These are phyloP conservation scores for Rhynchomys soricoides DNA, from an alignment of 2,113 vertebrate genomes.

Conservation along the genomic window DNA sequence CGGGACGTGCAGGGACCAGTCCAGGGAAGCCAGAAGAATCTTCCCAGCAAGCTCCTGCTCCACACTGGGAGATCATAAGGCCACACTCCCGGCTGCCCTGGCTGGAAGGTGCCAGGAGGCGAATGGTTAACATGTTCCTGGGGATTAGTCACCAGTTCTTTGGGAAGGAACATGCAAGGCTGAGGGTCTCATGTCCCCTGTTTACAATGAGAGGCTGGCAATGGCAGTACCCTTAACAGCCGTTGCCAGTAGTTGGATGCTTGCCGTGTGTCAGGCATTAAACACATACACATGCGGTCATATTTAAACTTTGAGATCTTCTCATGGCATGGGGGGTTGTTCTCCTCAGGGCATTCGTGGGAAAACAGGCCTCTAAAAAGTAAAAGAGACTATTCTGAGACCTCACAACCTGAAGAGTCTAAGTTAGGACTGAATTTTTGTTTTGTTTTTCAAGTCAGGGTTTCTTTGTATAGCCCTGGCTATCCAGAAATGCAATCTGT, in stretches of 20 bases:
- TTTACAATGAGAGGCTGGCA: not conserved
- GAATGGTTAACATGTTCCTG: not conserved
- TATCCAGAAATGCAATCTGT: not conserved
- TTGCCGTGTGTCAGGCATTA: not conserved
- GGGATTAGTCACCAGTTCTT: not conserved
- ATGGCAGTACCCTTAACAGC: rapidly evolving
- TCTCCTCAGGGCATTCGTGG: not conserved
- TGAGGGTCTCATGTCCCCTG: not conserved
- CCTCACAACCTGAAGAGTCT: not conserved
- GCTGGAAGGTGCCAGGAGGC: not conserved
- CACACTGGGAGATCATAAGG: not conserved
- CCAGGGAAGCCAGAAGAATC: conserved; percentile 4
- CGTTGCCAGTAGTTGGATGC: not conserved
- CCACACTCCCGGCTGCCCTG: not conserved
- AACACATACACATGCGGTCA: not conserved
- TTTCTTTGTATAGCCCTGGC: not conserved
- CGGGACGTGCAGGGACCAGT: not conserved
- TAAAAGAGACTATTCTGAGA: not conserved
- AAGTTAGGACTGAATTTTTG: not conserved
- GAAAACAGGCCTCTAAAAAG: not conserved
- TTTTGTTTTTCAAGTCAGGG: not conserved
- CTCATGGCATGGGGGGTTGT: not conserved
- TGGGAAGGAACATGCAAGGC: not conserved
- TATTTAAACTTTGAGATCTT: not conserved
- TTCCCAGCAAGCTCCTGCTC: not conserved